phyloP scores from a whole-genome alignment of 2,797 vertebrate genomes.

The Leuciscus waleckii region DNA sequence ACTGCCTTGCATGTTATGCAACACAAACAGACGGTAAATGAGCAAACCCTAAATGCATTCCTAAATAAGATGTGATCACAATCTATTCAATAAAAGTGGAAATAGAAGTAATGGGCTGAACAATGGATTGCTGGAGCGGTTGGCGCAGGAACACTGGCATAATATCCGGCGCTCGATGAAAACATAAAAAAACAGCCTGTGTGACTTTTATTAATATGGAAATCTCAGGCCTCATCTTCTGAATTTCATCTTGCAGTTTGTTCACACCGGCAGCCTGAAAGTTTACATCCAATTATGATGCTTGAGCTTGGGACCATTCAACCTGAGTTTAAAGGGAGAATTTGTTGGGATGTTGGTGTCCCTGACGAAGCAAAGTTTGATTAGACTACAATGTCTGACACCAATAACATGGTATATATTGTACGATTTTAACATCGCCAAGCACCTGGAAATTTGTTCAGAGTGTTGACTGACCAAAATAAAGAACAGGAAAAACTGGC shows the following conservation, averaged over 20 bases:
- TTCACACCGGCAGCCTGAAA: constrained; percentile 27
- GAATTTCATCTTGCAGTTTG: constrained; percentile 44
- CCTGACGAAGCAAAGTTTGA: neutral
- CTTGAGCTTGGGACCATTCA: constrained; percentile 61
- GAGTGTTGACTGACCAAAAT: neutral
- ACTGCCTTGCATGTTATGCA: constrained; percentile 4
- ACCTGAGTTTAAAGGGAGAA: constrained; percentile 4
- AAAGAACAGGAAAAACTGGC: constrained; percentile 11
- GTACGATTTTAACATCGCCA: neutral
- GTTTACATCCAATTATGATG: constrained; percentile 46
- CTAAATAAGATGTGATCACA: constrained; percentile 48
- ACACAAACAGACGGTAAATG: constrained; percentile 42
- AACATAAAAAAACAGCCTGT: constrained; percentile 56
- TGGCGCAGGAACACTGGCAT: constrained; percentile 63
- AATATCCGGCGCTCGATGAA: constrained; percentile 81
- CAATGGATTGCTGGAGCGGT: constrained; percentile 48
- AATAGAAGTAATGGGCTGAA: constrained; percentile 65
- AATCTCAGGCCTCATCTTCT: constrained; percentile 58
- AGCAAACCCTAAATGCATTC: constrained; percentile 46
- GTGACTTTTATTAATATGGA: constrained; percentile 64
- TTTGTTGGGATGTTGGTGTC: neutral
- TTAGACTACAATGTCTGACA: constrained; percentile 2
- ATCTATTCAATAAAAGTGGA: constrained; percentile 73
- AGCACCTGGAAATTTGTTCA: neutral
- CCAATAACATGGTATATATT: neutral